phyloP scores from a whole-genome alignment of 2,797 vertebrate genomes.

The Austrolebias charrua region DNA sequence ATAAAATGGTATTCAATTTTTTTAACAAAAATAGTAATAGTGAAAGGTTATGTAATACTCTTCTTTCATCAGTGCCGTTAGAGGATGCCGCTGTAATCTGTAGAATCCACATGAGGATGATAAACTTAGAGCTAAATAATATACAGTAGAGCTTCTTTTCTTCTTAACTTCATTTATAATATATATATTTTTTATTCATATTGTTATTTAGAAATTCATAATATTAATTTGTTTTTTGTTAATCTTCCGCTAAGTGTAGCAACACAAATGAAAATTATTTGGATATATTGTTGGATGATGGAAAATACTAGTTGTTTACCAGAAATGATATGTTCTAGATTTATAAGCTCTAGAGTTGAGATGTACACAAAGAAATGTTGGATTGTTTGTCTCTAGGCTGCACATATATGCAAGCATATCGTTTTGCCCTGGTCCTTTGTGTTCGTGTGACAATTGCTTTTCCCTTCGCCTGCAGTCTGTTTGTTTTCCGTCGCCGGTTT shows the following conservation, averaged over 20 bases:
- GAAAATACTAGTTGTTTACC: background rate
- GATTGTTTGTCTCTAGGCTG: background rate
- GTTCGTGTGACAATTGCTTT: background rate
- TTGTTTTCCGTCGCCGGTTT: background rate
- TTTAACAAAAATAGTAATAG: no score
- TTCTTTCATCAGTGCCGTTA: slow-evolving; percentile 51
- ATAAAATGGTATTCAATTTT: no score
- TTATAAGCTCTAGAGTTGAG: background rate
- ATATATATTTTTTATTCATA: no score
- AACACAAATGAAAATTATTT: background rate
- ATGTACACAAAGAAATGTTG: background rate
- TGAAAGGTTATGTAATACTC: slow-evolving; percentile 18
- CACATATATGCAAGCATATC: no score
- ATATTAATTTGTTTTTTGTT: background rate
- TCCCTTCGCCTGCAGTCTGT: background rate
- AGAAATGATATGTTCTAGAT: no score
- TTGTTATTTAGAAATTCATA: no score
- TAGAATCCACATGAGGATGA: slow-evolving; percentile 16
- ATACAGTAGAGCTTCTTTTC: slow-evolving; percentile 1
- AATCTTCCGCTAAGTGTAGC: background rate
- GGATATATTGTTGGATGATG: background rate
- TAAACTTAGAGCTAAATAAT: slow-evolving; percentile 10
- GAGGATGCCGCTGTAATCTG: slow-evolving; percentile 42
- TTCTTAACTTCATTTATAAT: background rate
- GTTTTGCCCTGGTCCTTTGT: background rate